phyloP scores from a whole-genome alignment of 2,888 invertebrate genomes.

The Acholoe squamosa region DNA sequence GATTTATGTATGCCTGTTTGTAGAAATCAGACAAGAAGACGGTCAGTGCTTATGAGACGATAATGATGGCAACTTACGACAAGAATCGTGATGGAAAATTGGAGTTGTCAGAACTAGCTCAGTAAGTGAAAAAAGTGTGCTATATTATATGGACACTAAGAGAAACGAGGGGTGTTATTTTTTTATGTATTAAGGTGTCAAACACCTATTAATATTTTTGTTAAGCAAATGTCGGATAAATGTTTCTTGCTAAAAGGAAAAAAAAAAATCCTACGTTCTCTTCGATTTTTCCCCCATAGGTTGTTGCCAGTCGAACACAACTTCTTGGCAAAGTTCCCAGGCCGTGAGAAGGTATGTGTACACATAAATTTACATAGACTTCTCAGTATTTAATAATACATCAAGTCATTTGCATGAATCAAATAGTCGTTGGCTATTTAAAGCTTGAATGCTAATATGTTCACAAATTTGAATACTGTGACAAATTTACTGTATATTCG shows the following conservation, averaged over 20 bases:
- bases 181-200: too few relatives aligned
- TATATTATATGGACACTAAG: too few relatives aligned
- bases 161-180: too few relatives aligned
- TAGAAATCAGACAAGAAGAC: conserved; percentile 41
- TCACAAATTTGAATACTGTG: too few relatives aligned
- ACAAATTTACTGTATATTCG: too few relatives aligned
- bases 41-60: background rate
- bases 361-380: too few relatives aligned
- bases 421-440: too few relatives aligned
- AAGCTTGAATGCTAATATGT: too few relatives aligned
- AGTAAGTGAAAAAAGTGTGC: background rate
- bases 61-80: conserved; percentile 42
- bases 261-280: too few relatives aligned
- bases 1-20: background rate
- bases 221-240: background rate
- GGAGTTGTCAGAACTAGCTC: conserved; percentile 17
- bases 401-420: too few relatives aligned
- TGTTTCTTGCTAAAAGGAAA: too few relatives aligned
- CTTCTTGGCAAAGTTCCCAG: conserved; percentile 43
- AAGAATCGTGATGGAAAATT: conserved; percentile 11
- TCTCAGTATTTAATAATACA: too few relatives aligned
- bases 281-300: background rate
- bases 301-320: conserved; percentile 49
- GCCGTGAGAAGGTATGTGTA: conserved; percentile 26
- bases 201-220: background rate